Evolutionary conservation across 2,888 invertebrate genomes (phyloP).

Genomic region (Metalampra italica): DNA sequence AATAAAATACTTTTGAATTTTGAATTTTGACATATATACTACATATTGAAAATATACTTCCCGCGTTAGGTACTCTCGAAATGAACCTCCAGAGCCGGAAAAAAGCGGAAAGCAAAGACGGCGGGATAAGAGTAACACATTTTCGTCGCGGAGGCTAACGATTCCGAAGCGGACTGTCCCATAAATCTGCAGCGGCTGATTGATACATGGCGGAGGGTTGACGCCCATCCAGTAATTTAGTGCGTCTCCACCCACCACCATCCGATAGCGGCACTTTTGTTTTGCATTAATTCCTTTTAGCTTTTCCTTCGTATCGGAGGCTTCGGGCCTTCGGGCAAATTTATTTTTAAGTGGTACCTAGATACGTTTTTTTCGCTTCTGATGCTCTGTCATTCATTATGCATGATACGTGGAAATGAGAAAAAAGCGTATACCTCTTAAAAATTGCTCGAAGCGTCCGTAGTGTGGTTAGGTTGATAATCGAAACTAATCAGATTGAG

Average conservation of each 20-base stretch:
- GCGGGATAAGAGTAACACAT: conserved; percentile 66
- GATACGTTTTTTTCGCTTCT: no score
- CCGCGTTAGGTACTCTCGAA: no score
- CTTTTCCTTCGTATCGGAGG: conserved; percentile 23
- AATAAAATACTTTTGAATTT: no score
- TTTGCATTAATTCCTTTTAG: conserved; percentile 76
- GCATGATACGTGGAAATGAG: no score
- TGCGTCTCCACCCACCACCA: conserved; percentile 80
- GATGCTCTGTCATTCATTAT: no score
- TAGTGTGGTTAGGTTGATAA: no score
- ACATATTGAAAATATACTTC: no score
- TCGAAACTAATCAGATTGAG: no score
- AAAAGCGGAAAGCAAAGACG: conserved; percentile 45
- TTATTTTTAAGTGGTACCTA: conserved; percentile 16
- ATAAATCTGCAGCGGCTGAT: conserved; percentile 73
- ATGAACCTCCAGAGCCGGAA: conserved; percentile 12
- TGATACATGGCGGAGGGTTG: conserved; percentile 79
- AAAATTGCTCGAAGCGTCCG: no score
- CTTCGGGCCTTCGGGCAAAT: conserved; percentile 4
- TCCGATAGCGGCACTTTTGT: conserved; percentile 75
- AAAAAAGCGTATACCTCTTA: no score
- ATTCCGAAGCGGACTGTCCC: conserved; percentile 75
- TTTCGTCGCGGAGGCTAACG: conserved; percentile 76
- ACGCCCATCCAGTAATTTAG: conserved; percentile 82
- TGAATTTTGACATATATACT: no score